phyloP scores from a whole-genome alignment of 2,888 invertebrate genomes.

The Xylocampa areola region DNA sequence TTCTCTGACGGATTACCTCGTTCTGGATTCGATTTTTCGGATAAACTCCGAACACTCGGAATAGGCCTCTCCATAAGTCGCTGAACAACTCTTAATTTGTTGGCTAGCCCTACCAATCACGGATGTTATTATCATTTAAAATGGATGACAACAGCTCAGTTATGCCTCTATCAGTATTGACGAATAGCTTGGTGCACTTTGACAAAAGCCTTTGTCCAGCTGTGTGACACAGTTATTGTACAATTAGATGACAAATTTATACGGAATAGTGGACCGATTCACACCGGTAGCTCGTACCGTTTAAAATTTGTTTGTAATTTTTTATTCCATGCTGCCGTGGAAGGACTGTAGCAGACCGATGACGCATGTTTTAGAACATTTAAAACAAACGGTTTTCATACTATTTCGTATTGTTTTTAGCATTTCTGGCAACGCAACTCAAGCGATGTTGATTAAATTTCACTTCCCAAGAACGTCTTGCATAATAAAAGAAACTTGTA shows the following conservation, averaged over 20 bases:
- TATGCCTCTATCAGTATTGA: slow-evolving; percentile 14
- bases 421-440: too few relatives aligned
- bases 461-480: background rate
- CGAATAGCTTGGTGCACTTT: slow-evolving; percentile 24
- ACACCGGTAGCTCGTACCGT: slow-evolving; percentile 33
- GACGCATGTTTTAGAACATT: background rate
- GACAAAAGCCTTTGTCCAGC: slow-evolving; percentile 50
- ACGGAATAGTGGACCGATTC: slow-evolving; percentile 35
- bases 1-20: too few relatives aligned
- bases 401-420: too few relatives aligned
- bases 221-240: slow-evolving; percentile 32
- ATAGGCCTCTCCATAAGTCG: too few relatives aligned
- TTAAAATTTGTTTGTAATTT: slow-evolving; percentile 18
- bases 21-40: too few relatives aligned
- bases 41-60: too few relatives aligned
- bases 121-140: background rate
- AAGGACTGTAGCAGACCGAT: background rate
- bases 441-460: too few relatives aligned
- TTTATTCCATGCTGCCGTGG: slow-evolving; percentile 5
- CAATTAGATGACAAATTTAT: slow-evolving; percentile 53
- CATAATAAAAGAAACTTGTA: slow-evolving; percentile 14
- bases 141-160: slow-evolving; percentile 2
- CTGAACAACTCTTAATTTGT: too few relatives aligned
- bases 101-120: too few relatives aligned
- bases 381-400: too few relatives aligned